Base-by-base conservation (phyloP, 2,797 vertebrate species). In the Chrysocyon brachyurus region DNA sequence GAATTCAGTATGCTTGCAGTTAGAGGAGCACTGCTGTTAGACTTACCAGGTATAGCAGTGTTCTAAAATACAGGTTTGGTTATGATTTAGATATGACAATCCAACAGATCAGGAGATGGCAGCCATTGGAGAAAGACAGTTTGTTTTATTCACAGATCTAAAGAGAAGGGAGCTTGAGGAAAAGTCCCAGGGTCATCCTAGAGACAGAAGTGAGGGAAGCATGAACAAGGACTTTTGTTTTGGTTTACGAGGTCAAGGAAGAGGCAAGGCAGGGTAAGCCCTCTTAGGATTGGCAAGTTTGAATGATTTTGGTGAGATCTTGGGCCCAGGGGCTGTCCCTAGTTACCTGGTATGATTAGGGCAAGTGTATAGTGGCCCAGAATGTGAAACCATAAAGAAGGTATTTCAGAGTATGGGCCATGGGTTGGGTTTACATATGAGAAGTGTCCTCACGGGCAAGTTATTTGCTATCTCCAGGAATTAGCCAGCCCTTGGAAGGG, bases 1-100 rank as follows among this genome's bases (percentile, higher is more conserved):
- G 46, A 40, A 22, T 12, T 70, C 59, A 57, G n/a, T 33, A 1
- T 8, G 5, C 16, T 1, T 26, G 1, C 10, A 12, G 10, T 4
- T n/a, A 24, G 16, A 64, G 63, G 40, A 70, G 36, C 46, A 2
- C 14, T 31, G 4, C 0, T 15, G 26, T 28, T 56, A 10, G 21
- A 28, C 16, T 17, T 6, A n/a, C 3, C 4, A 56, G 21, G 59
- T 15, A 33, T 33, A 12, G 75, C 75, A n/a, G 12, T 22, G 70
- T 59, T 16, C 9, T 49, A 40, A 28, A 73, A 73, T 22, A n/a
- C 19, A 46, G 26, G 26, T 59, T 31, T 75, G 8, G 16, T 46
- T 14, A 46, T 40, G 21, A 61, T 46, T 68, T 28, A 31, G 17
- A 11, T 46, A 14, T 40, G 33, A 73, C 33, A 21, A 40, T 6